Evolutionary conservation across 2,797 vertebrate genomes (phyloP), one percentile per base, ranked within the genome.

Genomic region (Dromococcyx pavoninus): DNA sequence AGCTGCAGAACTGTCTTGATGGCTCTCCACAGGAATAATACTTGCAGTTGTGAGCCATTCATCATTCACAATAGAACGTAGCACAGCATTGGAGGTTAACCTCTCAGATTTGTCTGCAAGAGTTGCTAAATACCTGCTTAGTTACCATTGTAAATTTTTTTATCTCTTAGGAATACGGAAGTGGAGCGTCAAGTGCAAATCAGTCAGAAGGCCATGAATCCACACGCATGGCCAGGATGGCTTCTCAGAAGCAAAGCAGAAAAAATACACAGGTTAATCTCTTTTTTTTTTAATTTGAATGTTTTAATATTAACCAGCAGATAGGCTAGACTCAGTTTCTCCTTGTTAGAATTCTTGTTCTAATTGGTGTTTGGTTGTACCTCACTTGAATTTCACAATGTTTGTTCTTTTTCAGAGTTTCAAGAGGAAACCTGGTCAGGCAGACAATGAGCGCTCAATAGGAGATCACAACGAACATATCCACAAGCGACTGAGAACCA

Each of bases 201-300:
- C 98, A 99, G 62, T 98, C 98, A 53, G 99, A 99, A 95, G 99
- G 99, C 13, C 99, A 99, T 19, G 98, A 99, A 88, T 99, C 99
- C 17, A 98, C 98, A 15, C 96, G 98, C 71, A 98, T 98, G 48
- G 98, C 99, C 17, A 98, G 98, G 27, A 94, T 99, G 97, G 97
- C 99, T 56, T 98, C 98, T 65, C 98, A 98, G 94, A 98, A 96
- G 61, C 98, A 98, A 91, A 98, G 98, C 89, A 98, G 91, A 88
- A 98, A 97, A 94, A 98, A 98, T 60, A 99, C 99, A 8, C 98
- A 99, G 98, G 99, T 99, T 82, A 60, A 35, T 88, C 3, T 10
- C 5, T 5, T 57, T 50, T 39, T 17, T 21, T n/a, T 66, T 7
- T 25, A 3, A 60, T 77, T 54, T 54, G 25, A 73, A 32, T 65